Evolutionary conservation across 2,113 vertebrate species (phyloP).

Genomic region (Empidonax traillii): DNA sequence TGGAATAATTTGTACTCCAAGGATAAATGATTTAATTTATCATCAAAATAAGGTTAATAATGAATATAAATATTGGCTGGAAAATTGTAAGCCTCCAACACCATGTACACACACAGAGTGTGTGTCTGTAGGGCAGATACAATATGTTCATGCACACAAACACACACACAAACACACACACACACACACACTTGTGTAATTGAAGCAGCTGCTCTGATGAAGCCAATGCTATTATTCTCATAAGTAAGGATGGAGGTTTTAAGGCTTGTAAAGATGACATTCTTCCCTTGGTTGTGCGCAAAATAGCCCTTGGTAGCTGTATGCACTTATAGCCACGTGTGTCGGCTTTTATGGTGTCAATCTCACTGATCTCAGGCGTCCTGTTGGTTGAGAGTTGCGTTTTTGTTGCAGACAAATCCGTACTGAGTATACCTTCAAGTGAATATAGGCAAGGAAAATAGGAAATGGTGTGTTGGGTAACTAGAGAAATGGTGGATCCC

Average conservation of each 20-base stretch:
- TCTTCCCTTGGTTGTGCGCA: background rate
- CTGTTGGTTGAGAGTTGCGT: background rate
- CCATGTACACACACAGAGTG: background rate
- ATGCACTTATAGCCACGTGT: accelerated
- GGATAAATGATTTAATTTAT: background rate
- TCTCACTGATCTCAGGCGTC: background rate
- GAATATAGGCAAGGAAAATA: background rate
- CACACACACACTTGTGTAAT: accelerated
- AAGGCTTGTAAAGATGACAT: background rate
- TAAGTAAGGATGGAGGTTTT: background rate
- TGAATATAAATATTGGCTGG: background rate
- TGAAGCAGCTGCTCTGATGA: background rate
- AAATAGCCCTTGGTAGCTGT: background rate
- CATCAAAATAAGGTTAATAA: background rate
- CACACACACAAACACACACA: background rate
- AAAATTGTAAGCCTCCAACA: background rate
- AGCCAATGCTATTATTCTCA: background rate
- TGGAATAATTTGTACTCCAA: conserved; percentile 23
- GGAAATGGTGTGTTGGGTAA: background rate
- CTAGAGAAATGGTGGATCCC: background rate
- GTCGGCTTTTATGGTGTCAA: background rate
- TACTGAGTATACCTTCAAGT: background rate
- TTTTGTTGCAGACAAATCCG: background rate
- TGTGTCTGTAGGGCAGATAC: background rate
- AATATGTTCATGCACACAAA: background rate